Evolutionary conservation across 2,888 invertebrate species (phyloP).

Genomic region (Mythimna albipuncta): DNA sequence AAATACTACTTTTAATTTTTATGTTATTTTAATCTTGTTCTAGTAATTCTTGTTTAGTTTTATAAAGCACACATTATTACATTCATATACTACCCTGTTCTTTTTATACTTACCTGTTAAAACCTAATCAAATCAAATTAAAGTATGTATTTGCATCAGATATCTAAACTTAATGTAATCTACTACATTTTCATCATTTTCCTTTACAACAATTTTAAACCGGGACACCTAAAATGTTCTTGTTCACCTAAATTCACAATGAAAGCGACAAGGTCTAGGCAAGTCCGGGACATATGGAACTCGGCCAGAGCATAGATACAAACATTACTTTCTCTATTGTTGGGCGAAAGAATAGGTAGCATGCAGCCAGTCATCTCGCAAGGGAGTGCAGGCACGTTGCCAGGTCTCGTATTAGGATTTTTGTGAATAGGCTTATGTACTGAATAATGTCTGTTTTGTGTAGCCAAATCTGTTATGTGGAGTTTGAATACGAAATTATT

Average conservation of each 20-base stretch:
- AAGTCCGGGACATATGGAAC: conserved; percentile 40
- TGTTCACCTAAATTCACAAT: too few species aligned
- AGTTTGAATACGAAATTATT: background rate
- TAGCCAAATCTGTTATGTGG: conserved; percentile 5
- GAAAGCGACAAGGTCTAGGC: conserved; percentile 16
- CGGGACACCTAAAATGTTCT: conserved; percentile 3
- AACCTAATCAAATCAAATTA: too few species aligned
- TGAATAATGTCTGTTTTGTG: conserved; percentile 17
- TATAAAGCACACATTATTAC: too few species aligned
- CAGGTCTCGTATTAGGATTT: conserved; percentile 27
- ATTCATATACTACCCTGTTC: too few species aligned
- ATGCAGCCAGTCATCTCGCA: conserved; percentile 43
- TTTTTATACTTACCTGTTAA: too few species aligned
- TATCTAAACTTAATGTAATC: background rate
- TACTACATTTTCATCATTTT: background rate
- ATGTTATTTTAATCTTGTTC: too few species aligned
- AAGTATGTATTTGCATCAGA: too few species aligned
- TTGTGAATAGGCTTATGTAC: conserved; percentile 10
- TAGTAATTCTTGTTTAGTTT: too few species aligned
- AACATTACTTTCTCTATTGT: conserved; percentile 42
- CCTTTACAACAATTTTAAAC: background rate
- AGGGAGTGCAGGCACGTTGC: conserved; percentile 45
- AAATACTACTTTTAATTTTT: too few species aligned
- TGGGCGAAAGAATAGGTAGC: conserved; percentile 38
- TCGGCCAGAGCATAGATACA: conserved; percentile 39